Evolutionary conservation across 2,888 invertebrate genomes (phyloP).

Genomic region (Tetheella fluctuosa): DNA sequence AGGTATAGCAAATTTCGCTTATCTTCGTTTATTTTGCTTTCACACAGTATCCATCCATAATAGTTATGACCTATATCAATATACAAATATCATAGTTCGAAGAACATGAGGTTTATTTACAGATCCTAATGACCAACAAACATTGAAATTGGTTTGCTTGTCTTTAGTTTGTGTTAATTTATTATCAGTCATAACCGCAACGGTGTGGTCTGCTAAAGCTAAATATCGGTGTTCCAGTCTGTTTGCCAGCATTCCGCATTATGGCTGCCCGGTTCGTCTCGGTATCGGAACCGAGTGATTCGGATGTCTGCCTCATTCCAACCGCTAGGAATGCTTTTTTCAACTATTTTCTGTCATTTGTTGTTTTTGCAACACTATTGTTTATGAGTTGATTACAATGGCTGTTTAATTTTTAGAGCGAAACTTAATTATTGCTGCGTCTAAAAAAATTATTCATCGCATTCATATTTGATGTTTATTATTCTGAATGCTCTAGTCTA

Average conservation of each 20-base stretch:
- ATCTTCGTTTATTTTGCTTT: background rate
- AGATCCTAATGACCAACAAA: background rate
- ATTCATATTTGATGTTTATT: background rate
- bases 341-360: slow-evolving; percentile 28
- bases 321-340: slow-evolving; percentile 31
- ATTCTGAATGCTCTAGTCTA: background rate
- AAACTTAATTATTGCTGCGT: background rate
- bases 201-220: slow-evolving; percentile 42
- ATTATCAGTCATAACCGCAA: background rate
- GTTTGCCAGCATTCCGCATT: slow-evolving; percentile 62
- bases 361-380: slow-evolving; percentile 21
- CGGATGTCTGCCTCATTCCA: slow-evolving; percentile 48
- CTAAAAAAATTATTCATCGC: background rate
- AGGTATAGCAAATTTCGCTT: background rate
- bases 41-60: too few species aligned
- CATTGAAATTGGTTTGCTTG: background rate
- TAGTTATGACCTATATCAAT: too few species aligned
- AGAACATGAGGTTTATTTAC: background rate
- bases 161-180: slow-evolving; percentile 6
- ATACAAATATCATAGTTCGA: background rate
- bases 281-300: slow-evolving; percentile 52
- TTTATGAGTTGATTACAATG: slow-evolving; percentile 15
- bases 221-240: slow-evolving; percentile 72
- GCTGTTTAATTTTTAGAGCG: slow-evolving; percentile 3
- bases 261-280: slow-evolving; percentile 56